Conservation (phyloP, 2,113 vertebrate genomes). For the Odobenus rosmarus region DNA sequence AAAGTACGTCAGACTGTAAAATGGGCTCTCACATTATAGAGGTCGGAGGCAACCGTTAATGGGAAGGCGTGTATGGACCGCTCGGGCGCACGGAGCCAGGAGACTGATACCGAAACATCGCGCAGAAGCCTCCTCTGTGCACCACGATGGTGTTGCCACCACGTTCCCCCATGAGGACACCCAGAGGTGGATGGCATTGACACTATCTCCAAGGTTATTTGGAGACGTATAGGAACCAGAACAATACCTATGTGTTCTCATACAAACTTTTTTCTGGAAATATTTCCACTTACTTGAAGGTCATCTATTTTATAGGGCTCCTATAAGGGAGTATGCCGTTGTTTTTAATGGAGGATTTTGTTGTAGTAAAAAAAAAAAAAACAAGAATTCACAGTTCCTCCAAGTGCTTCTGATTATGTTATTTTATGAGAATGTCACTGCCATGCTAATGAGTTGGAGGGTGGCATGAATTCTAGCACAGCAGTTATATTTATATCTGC, state of each 20-base stretch:
- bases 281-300: not conserved
- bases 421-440: not conserved
- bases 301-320: not conserved
- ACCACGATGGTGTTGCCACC: not conserved
- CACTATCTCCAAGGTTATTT: not conserved
- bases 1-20: not conserved
- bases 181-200: not conserved
- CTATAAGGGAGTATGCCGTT: not conserved
- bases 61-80: not conserved
- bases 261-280: not conserved
- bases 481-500: slow-evolving; percentile 32
- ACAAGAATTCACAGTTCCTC: not conserved
- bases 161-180: not conserved
- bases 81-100: not conserved
- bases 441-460: slow-evolving; percentile 17
- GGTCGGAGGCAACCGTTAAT: not conserved
- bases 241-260: not conserved
- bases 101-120: not conserved
- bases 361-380: not conserved
- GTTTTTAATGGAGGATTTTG: not conserved
- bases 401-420: not conserved
- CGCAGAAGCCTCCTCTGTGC: not conserved
- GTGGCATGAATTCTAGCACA: not conserved
- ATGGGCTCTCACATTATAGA: not conserved
- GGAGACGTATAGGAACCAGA: not conserved